These are phyloP conservation scores for Oscheius sp. DNA, from an alignment of 2,888 invertebrate genomes.

Conservation along the genomic window DNA sequence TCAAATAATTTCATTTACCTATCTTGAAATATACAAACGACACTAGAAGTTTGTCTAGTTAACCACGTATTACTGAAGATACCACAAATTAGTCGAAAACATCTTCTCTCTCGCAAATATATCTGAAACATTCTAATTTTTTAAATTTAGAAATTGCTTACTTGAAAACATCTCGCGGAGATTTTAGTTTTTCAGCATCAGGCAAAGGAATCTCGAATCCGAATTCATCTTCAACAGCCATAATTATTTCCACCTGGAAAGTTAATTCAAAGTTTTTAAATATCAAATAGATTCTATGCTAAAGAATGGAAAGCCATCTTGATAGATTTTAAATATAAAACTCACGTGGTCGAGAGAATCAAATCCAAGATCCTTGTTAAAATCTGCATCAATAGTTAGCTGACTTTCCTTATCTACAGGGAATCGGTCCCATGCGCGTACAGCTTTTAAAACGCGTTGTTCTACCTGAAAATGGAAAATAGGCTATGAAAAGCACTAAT, in stretches of 20 bases:
- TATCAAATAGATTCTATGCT: background rate
- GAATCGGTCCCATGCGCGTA: constrained; percentile 68
- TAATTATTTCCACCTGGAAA: constrained; percentile 87
- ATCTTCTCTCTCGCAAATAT: constrained; percentile 58
- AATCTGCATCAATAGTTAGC: constrained; percentile 48
- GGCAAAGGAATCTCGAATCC: constrained; percentile 72
- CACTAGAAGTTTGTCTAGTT: constrained; percentile 16
- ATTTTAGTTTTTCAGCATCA: constrained; percentile 55
- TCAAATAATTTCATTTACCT: constrained; percentile 24
- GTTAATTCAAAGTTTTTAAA: no score
- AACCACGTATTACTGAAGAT: constrained; percentile 28
- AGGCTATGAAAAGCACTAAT: no score
- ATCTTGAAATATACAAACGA: constrained; percentile 20
- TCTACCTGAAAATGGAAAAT: constrained; percentile 57
- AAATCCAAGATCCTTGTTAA: constrained; percentile 56
- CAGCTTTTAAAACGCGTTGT: constrained; percentile 65
- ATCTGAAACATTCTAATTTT: constrained; percentile 41
- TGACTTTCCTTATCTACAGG: constrained; percentile 60
- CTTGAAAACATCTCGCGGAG: constrained; percentile 41
- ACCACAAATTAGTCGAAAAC: constrained; percentile 46
- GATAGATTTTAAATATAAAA: no score
- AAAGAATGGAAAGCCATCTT: background rate
- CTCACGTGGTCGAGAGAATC: constrained; percentile 58
- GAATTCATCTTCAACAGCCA: constrained; percentile 99
- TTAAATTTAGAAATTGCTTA: constrained; percentile 1